Evolutionary conservation across 2,888 invertebrate genomes (phyloP), one percentile per base, ranked within the genome.

Genomic region (Leptopilina myrica): DNA sequence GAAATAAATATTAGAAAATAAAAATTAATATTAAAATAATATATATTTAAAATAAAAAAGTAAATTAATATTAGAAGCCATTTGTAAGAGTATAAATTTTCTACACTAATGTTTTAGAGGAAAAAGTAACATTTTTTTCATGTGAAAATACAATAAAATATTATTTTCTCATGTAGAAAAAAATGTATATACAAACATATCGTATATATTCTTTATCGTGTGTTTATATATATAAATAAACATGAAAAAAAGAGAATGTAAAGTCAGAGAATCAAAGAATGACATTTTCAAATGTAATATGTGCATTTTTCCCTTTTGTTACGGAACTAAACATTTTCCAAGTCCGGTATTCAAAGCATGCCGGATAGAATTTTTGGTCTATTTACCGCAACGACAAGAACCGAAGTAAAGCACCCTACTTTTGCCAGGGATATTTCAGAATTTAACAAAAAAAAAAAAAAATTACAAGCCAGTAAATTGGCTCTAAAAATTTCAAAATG

Each of bases 271-370:
- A 73, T 79, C 64, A 73, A 49, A 40, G 67, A 76, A 40, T 46
- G 53, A 43, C 75, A 65, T 79, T 79, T 79, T 77, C 77, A 67
- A 78, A 64, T 12, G 62, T 56, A 65, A 81, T 8, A 77, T 77
- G 66, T 77, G 66, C 64, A 40, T 78, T 69, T 76, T 77, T 78
- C 65, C 76, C 77, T 78, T 81, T 80, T 77, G 78, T 78, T 78
- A 49, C 49, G 26, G 77, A 69, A 78, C 77, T 76, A 76, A 77
- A 64, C 64, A 80, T 77, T 79, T 64, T 78, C 77, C 43, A 43
- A 43, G 73, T 67, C 53, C 14, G 79, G 73, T 77, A 81, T 81
- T 80, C 76, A 67, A 75, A 78, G 76, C 67, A 75, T 56, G 69
- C 75, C 33, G 73, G 64, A 66, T 76, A 15, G 76, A 26, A 78